Conservation (phyloP, 2,113 vertebrate genomes). For the Carollia perspicillata region DNA sequence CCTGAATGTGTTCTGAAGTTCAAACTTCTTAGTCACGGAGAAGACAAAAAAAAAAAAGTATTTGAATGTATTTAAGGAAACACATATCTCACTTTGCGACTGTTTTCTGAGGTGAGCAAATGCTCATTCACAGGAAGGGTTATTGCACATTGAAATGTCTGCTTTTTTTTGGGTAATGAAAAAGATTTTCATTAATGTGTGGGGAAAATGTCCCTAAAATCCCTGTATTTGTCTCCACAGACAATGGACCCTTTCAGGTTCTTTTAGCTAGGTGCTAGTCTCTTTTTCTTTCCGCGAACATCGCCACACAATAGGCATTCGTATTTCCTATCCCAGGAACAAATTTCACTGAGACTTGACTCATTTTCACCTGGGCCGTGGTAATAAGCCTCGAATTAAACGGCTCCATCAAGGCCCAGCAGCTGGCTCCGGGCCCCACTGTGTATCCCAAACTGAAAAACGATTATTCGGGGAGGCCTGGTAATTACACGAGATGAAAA, state of each 20-base stretch:
- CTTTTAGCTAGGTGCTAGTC: background rate
- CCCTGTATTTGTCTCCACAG: background rate
- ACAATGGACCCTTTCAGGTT: background rate
- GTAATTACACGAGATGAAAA: conserved; percentile 63
- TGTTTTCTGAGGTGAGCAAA: background rate
- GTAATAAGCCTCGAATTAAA: conserved; percentile 52
- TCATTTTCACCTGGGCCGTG: conserved; percentile 60
- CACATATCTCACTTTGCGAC: background rate
- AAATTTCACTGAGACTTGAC: background rate
- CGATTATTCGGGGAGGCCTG: conserved; percentile 65
- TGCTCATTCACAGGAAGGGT: background rate
- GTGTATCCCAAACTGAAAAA: background rate
- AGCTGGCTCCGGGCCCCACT: conserved; percentile 52
- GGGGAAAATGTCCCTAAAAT: background rate
- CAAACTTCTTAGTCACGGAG: background rate
- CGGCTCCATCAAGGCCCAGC: conserved; percentile 42
- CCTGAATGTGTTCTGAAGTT: background rate
- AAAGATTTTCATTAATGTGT: background rate
- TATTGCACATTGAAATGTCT: background rate
- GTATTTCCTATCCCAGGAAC: background rate
- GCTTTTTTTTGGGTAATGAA: background rate
- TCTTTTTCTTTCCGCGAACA: background rate
- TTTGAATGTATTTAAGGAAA: background rate
- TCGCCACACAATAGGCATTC: background rate
- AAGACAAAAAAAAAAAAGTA: background rate